These are phyloP conservation scores for Carassius carassius DNA, from an alignment of 2,113 vertebrate species.

Conservation along the genomic window DNA sequence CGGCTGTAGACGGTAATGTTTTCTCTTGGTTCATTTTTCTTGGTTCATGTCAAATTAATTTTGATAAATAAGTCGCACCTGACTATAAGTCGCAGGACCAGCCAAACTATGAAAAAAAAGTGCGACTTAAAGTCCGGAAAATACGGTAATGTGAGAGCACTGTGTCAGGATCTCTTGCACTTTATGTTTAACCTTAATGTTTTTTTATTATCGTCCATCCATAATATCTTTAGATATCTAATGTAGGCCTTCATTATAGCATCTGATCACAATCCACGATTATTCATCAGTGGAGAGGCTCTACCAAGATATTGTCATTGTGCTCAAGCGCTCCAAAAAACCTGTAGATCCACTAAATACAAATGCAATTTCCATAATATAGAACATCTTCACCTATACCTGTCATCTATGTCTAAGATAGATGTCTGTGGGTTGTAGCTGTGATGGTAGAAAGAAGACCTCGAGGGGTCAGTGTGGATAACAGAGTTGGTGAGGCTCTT, in stretches of 20 bases:
- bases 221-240: constrained; percentile 7
- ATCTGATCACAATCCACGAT: not conserved
- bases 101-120: no score
- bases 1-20: no score
- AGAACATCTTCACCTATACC: constrained; percentile 32
- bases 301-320: not conserved
- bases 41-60: no score
- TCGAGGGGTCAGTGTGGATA: constrained; percentile 57
- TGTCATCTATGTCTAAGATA: constrained; percentile 51
- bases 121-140: no score
- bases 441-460: constrained; percentile 49
- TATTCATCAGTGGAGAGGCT: not conserved
- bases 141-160: not conserved
- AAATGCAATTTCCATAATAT: not conserved
- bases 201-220: no score
- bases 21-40: no score
- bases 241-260: not conserved
- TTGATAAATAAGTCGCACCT: no score
- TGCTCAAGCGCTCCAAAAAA: not conserved
- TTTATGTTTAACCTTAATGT: not conserved
- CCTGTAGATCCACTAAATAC: not conserved
- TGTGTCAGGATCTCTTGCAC: not conserved
- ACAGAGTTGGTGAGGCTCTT: constrained; percentile 74
- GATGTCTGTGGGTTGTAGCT: constrained; percentile 61
- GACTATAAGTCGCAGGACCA: no score